Conservation (phyloP, 2,113 vertebrate species). For the Orthochromis indermauri region DNA sequence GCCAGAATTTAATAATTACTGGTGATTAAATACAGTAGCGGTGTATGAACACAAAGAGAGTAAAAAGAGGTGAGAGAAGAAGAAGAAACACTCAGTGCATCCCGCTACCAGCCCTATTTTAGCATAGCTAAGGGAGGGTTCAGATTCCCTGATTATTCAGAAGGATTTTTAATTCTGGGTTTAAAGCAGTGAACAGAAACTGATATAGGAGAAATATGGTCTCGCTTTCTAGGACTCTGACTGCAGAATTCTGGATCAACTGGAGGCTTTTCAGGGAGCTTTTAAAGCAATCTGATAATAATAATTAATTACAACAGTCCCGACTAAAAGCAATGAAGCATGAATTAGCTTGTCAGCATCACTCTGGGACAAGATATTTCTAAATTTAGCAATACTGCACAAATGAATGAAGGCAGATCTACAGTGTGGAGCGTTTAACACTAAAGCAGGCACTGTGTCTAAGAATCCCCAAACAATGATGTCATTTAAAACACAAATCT, state of each 20-base stretch:
- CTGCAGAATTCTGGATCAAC: background rate
- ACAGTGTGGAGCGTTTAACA: background rate
- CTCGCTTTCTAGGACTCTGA: background rate
- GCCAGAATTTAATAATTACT: background rate
- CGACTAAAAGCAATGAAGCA: background rate
- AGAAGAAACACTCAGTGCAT: background rate
- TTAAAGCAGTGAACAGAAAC: background rate
- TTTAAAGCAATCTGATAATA: background rate
- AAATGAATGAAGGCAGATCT: background rate
- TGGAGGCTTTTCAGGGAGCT: background rate
- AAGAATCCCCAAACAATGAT: background rate
- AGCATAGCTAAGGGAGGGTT: background rate
- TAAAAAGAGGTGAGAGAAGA: background rate
- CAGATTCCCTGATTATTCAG: background rate
- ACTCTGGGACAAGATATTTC: background rate
- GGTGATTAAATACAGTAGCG: background rate
- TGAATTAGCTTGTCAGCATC: background rate
- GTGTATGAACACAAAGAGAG: background rate
- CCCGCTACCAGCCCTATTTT: background rate
- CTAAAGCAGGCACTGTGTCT: background rate
- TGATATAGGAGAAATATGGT: fast-evolving
- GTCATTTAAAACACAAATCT: background rate
- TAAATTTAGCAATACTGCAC: background rate
- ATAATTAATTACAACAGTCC: background rate
- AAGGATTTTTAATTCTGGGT: background rate